Percentiles rank a stretch among this genome's conserved stretches.
Conservation (phyloP, 2,113 vertebrate species). For the Psephotus haematonotus region DNA sequence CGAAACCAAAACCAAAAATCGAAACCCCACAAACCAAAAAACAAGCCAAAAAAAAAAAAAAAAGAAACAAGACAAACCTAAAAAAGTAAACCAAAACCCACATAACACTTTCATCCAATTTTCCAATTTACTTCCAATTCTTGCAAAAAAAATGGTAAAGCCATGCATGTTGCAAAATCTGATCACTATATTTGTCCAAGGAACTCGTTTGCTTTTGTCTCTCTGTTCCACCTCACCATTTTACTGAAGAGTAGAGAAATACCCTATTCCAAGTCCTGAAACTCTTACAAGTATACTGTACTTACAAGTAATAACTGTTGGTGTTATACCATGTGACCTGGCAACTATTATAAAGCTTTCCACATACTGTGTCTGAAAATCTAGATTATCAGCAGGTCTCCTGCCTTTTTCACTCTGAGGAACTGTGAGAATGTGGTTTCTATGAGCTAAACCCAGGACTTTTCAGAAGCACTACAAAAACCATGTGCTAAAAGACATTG, state of each 20-base stretch:
- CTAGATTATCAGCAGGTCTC: neutral
- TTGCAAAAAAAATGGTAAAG: neutral
- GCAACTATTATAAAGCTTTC: neutral
- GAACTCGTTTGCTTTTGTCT: neutral
- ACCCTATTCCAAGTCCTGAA: neutral
- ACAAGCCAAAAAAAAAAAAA: neutral
- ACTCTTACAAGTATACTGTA: neutral
- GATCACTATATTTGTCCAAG: neutral
- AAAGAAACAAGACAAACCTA: neutral
- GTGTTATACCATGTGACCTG: neutral
- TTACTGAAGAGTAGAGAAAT: neutral
- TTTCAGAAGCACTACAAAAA: neutral
- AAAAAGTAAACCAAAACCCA: neutral
- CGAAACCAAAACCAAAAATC: too few relatives aligned
- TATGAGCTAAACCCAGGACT: neutral
- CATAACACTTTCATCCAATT: neutral
- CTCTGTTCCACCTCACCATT: neutral
- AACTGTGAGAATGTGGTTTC: neutral
- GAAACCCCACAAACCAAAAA: neutral
- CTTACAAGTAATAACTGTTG: neutral
- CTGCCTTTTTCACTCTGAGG: neutral
- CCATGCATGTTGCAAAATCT: neutral
- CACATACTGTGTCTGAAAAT: neutral
- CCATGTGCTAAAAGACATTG: rapidly evolving
- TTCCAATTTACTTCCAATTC: neutral